phyloP scores from a whole-genome alignment of 2,888 invertebrate genomes.

The Dolichopus griseipennis region DNA sequence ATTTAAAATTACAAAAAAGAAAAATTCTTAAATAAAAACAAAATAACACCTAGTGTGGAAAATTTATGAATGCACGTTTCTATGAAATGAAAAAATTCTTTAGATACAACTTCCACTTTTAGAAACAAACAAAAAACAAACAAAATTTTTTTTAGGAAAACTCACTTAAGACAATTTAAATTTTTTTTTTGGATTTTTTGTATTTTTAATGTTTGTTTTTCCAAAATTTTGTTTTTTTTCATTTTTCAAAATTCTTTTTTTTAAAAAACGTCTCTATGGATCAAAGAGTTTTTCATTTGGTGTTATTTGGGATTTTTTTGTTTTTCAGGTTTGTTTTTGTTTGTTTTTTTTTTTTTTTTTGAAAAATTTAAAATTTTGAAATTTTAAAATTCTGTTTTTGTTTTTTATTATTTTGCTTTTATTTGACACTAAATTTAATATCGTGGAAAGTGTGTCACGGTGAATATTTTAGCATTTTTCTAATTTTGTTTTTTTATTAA shows the following conservation, averaged over 20 bases:
- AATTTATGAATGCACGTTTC: not conserved
- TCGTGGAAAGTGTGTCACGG: not conserved
- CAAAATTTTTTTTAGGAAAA: not conserved
- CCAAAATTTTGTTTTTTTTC: too few species aligned
- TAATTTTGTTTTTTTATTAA: too few species aligned
- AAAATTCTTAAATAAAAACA: not conserved
- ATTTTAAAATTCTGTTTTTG: too few species aligned
- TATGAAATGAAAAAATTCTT: not conserved
- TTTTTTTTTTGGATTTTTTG: not conserved
- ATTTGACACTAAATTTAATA: not conserved
- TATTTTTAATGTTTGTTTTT: too few species aligned
- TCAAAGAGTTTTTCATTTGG: not conserved
- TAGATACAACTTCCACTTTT: not conserved
- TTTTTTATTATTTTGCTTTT: not conserved
- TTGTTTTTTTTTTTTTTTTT: not conserved
- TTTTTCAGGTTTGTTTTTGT: not conserved
- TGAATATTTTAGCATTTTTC: slow-evolving; percentile 1
- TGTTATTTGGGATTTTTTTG: too few species aligned
- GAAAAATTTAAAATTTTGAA: too few species aligned
- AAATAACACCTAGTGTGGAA: not conserved
- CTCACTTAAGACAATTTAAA: not conserved
- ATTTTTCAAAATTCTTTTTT: too few species aligned
- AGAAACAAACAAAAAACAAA: not conserved
- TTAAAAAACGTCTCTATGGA: not conserved
- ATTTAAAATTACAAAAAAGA: not conserved